phyloP scores from a whole-genome alignment of 2,797 vertebrate genomes.

The Aeoliscus strigatus region DNA sequence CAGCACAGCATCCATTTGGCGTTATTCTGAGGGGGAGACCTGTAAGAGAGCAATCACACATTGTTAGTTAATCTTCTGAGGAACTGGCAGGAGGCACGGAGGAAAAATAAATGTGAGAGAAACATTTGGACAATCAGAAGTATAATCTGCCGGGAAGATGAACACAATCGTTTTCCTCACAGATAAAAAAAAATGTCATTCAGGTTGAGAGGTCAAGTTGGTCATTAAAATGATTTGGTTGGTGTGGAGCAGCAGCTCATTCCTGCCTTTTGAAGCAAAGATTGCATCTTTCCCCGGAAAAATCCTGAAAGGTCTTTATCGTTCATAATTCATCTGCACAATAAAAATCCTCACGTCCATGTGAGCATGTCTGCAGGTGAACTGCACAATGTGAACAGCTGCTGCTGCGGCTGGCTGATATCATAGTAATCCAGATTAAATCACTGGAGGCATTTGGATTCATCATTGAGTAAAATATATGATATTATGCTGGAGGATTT shows the following conservation, averaged over 20 bases:
- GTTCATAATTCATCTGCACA: no score
- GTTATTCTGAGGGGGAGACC: conserved; percentile 76
- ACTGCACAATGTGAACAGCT: conserved; percentile 35
- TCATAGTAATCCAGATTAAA: conserved; percentile 33
- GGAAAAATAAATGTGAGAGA: conserved; percentile 14
- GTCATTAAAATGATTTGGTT: no score
- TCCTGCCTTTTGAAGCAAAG: no score
- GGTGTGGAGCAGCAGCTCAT: no score
- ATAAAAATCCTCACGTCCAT: no score
- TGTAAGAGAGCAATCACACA: conserved; percentile 61
- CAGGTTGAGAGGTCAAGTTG: no score
- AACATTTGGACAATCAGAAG: conserved; percentile 30
- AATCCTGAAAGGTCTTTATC: no score
- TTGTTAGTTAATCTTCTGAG: conserved; percentile 43
- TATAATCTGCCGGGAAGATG: no score
- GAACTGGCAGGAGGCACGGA: conserved; percentile 13
- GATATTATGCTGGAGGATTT: conserved; percentile 4
- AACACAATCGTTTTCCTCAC: no score
- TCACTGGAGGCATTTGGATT: conserved; percentile 16
- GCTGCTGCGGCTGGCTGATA: conserved; percentile 41
- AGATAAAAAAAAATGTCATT: no score
- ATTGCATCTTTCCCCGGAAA: no score
- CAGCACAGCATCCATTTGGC: conserved; percentile 76
- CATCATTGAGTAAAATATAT: conserved; percentile 5
- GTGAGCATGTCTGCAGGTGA: conserved; percentile 42